Conservation (phyloP, 37 sponge, comb jelly and placozoan genomes). For the Diacarnus erythraeanus region DNA sequence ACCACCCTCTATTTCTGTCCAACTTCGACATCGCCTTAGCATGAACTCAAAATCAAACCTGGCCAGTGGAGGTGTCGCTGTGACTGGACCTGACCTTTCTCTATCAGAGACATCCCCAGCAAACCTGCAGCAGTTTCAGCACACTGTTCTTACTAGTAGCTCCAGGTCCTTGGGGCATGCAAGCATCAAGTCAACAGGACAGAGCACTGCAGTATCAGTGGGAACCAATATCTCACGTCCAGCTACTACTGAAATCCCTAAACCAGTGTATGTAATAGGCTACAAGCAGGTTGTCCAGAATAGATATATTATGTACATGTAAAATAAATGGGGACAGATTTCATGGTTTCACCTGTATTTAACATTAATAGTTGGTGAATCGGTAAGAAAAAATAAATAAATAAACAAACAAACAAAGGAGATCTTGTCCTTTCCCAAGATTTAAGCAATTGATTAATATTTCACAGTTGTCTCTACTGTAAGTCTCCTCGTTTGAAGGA, state of each 20-base stretch:
- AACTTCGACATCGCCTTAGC: slow-evolving; percentile 20
- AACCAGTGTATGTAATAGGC: slow-evolving; percentile 26
- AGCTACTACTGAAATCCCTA: slow-evolving; percentile 22
- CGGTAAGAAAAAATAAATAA: no score
- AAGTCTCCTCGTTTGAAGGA: slow-evolving; percentile 41
- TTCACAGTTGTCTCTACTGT: slow-evolving; percentile 56
- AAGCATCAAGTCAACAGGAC: slow-evolving; percentile 3
- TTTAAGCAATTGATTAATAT: no score
- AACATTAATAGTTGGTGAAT: no score
- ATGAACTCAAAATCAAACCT: neutral
- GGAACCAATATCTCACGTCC: slow-evolving; percentile 4
- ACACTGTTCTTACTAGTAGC: neutral
- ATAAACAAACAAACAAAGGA: no score
- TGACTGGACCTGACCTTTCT: neutral
- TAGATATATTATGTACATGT: no score
- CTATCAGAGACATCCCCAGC: neutral
- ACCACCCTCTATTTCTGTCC: slow-evolving; percentile 24
- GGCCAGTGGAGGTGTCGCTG: neutral
- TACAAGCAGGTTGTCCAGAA: no score
- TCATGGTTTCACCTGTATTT: neutral
- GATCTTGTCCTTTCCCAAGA: no score
- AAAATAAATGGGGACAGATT: no score
- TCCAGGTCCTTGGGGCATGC: neutral
- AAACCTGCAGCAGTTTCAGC: neutral
- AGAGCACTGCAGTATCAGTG: neutral